Conservation (phyloP, 2,113 vertebrate genomes). For the Motacilla alba region DNA sequence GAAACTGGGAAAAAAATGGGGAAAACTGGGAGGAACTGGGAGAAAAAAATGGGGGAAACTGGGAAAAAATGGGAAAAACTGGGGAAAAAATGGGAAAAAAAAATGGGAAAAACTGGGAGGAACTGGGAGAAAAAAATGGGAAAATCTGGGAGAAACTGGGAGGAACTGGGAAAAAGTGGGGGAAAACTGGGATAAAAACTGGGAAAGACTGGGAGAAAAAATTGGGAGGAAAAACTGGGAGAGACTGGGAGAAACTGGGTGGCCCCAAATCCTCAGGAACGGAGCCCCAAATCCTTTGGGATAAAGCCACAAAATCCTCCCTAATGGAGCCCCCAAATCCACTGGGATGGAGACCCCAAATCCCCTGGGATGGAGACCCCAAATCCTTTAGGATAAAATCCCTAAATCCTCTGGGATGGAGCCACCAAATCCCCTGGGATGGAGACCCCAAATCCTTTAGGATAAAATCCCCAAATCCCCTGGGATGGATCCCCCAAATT, state of each 20-base stretch:
- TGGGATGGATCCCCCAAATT: too few species aligned
- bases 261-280: fast-evolving
- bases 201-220: too few species aligned
- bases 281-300: fast-evolving
- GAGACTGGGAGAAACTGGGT: background rate
- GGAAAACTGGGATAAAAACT: too few species aligned
- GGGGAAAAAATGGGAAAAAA: too few species aligned
- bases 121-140: too few species aligned
- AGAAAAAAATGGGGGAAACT: too few species aligned
- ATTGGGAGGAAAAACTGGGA: background rate
- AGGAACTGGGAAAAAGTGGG: background rate
- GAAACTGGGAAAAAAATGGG: background rate
- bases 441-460: too few species aligned
- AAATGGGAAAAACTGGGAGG: too few species aligned
- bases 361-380: fast-evolving
- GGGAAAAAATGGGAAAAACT: too few species aligned
- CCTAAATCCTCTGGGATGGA: background rate
- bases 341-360: fast-evolving
- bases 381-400: background rate
- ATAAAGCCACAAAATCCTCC: fast-evolving
- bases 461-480: too few species aligned
- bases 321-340: background rate
- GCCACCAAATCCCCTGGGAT: background rate
- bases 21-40: too few species aligned
- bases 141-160: too few species aligned